Base-by-base conservation (phyloP, 2,113 vertebrate genomes). In the Raja brachyura region DNA sequence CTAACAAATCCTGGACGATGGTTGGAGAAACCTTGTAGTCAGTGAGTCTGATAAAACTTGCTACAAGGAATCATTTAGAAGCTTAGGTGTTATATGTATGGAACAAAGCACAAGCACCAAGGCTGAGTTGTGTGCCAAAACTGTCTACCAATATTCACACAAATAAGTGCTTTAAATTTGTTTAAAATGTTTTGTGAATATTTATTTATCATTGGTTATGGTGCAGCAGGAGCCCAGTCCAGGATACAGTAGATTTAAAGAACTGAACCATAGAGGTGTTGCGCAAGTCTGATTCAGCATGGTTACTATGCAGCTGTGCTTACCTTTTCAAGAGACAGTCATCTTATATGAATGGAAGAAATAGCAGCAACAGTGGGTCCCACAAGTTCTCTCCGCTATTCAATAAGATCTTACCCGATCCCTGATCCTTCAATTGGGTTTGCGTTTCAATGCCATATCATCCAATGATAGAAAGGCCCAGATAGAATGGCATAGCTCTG, bases 151-250 rank as follows among this genome's bases (percentile, higher is more conserved):
- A 77, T n/a, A 33, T 33, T 77, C 75, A 77, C 75, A 77, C 25
- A 33, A 77, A 77, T 77, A 77, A 77, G 31, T 77, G n/a, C 75
- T 77, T n/a, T 77, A 77, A 77, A 77, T n/a, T 13, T 77, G n/a
- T 77, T 33, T 77, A 33, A 77, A 77, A 77, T 33, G 16, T 33
- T 77, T 9, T 33, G 11, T 77, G 75, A 13, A 77, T 77, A 77
- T 77, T 77, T 77, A 77, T 77, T 77, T n/a, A 33, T 77, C 75
- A 77, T 77, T 77, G 75, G 75, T 77, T 33, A 77, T 77, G 75
- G 31, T 77, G n/a, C 31, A 33, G n/a, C 11, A 77, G 10, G 1
- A 77, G 75, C 75, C 73, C 28, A 76, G 75, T 14, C 31, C 31
- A 77, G 9, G 75, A 33, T 4, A 11, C 75, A 33, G 31, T 77